phyloP scores from a whole-genome alignment of 2,888 invertebrate genomes.

The Pyrgus malvae region DNA sequence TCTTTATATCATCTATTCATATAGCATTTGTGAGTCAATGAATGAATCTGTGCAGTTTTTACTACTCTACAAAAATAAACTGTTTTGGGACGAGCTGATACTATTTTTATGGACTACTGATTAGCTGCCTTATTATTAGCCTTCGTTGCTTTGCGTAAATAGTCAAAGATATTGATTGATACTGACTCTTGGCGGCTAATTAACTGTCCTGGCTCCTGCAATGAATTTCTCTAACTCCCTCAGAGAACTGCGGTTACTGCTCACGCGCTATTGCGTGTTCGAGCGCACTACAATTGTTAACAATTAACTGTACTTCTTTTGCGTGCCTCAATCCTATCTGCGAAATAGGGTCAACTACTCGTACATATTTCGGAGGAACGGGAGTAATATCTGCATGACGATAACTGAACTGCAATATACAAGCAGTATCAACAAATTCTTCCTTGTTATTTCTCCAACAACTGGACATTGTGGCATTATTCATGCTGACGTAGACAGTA shows the following conservation, averaged over 20 bases:
- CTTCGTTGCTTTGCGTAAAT: not conserved
- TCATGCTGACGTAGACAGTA: conserved; percentile 55
- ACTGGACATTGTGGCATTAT: conserved; percentile 36
- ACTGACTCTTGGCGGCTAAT: conserved; percentile 5
- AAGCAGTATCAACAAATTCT: not conserved
- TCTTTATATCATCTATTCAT: not conserved
- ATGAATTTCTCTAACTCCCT: conserved; percentile 8
- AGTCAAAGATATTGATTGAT: not conserved
- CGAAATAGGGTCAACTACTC: conserved; percentile 67
- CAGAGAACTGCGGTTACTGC: conserved; percentile 48
- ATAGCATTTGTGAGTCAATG: not conserved
- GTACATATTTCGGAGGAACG: conserved; percentile 19
- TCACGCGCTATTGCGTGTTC: conserved; percentile 71
- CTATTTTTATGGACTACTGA: not conserved
- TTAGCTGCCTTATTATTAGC: not conserved
- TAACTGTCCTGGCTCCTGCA: conserved; percentile 1
- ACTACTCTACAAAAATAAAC: not conserved
- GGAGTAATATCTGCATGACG: conserved; percentile 1
- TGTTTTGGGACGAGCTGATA: too few relatives aligned
- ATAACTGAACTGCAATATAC: not conserved
- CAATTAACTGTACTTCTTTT: conserved; percentile 76
- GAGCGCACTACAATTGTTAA: conserved; percentile 71
- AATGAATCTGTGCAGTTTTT: conserved; percentile 2
- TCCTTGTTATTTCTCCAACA: conserved; percentile 10
- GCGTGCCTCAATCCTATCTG: conserved; percentile 68